Base-by-base conservation (phyloP, 2,797 vertebrate species). In the Alectoris magna region DNA sequence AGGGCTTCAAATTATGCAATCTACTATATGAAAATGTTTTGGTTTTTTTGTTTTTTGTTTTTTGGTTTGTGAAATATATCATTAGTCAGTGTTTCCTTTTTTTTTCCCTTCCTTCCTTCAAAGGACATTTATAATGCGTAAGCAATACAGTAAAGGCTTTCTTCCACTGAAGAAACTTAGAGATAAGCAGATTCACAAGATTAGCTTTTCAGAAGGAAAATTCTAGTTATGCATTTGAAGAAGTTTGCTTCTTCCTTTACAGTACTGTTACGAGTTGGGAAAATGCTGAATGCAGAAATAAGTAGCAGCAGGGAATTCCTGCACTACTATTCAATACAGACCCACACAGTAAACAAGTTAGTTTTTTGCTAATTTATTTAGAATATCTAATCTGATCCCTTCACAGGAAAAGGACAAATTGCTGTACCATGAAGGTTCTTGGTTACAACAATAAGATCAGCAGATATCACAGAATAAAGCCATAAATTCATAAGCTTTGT, bases 141-240 rank as follows among this genome's bases (percentile, higher is more conserved):
- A 93, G 84, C 71, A 93, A 53, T 84, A 81, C 48, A 79, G 23
- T 36, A 73, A 90, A 88, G 60, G 5, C 68, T 88, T 91, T 67
- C 43, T 95, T 91, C 51, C 79, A 72, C 39, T 80, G 53, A 88
- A 63, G 80, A 75, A 94, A n/a, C 58, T 94, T 68, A 88, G 77
- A 88, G 91, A 90, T 84, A 74, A 63, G 18, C 90, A 93, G 71
- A 91, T 66, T 93, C 68, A 92, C 26, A 81, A 76, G 27, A 91
- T 80, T 39, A 53, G 46, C 55, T 86, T 94, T 92, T 64, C 64
- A 92, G 63, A 86, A 93, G 17, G 51, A 89, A 93, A 91, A 84
- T 78, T 90, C 29, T 78, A 84, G 80, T 93, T 72, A 78, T 24
- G 24, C 31, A 81, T 90, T 85, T 92, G 79, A 88, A 80, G 81